These are phyloP conservation scores for Oceanites oceanicus DNA, from an alignment of 2,113 vertebrate genomes.

Conservation along the genomic window DNA sequence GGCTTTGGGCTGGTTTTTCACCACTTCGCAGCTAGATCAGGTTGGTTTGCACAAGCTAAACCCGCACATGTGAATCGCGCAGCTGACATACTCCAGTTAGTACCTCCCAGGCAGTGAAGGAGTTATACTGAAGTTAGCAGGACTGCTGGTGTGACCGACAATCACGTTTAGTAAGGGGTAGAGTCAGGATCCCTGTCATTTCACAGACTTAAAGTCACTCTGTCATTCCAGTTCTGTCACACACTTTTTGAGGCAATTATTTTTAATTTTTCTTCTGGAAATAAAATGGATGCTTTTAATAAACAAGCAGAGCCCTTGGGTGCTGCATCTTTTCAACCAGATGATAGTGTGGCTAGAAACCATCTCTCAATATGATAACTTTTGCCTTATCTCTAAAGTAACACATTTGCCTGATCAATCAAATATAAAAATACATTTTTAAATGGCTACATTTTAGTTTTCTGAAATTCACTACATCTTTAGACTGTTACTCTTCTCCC, in stretches of 20 bases:
- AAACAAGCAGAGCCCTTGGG: not conserved
- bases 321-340: not conserved
- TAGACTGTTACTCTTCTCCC: not conserved
- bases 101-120: not conserved
- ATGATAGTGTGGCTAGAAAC: not conserved
- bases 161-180: accelerated
- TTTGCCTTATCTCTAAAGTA: conserved; percentile 44
- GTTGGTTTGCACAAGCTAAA: not conserved
- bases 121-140: not conserved
- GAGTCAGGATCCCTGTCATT: not conserved
- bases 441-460: not conserved
- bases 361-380: not conserved
- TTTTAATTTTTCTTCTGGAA: not conserved
- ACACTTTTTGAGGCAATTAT: not conserved
- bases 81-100: not conserved
- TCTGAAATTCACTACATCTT: not conserved
- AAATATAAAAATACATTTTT: not conserved
- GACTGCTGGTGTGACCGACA: not conserved
- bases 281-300: not conserved
- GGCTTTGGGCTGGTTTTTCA: not conserved
- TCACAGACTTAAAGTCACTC: not conserved
- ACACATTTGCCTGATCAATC: conserved; percentile 32
- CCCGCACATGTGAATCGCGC: accelerated
- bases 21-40: not conserved
- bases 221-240: not conserved